Percentiles rank a stretch among this genome's conserved stretches.
Evolutionary conservation across 2,797 vertebrate genomes (phyloP).

Genomic region (Squalus acanthias): DNA sequence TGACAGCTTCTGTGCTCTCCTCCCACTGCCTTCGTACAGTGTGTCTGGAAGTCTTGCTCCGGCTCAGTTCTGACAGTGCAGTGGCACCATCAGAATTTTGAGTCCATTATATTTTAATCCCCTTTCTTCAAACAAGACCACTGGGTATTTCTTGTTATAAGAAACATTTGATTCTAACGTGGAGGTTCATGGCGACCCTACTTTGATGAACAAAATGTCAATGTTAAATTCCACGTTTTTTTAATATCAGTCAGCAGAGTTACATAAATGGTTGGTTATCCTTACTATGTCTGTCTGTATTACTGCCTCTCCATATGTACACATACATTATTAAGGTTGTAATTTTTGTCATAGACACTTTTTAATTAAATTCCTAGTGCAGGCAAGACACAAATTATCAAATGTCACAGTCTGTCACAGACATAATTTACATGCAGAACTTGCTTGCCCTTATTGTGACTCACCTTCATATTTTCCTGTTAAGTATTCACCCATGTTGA

Average conservation of each 20-base stretch:
- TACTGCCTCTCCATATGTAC: background rate
- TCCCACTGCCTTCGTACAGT: background rate
- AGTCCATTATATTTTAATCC: too few species aligned
- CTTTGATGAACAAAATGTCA: background rate
- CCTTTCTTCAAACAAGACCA: too few species aligned
- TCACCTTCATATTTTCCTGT: constrained; percentile 20
- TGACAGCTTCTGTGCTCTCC: background rate
- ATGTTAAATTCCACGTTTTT: background rate
- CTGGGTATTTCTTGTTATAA: too few species aligned
- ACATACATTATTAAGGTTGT: background rate
- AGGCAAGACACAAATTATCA: constrained; percentile 4
- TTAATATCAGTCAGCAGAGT: background rate
- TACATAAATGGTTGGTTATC: background rate
- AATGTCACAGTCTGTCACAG: constrained; percentile 26
- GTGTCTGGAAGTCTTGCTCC: too few species aligned
- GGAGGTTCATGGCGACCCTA: background rate
- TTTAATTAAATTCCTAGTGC: constrained; percentile 28
- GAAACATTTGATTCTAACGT: too few species aligned
- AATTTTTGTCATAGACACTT: background rate
- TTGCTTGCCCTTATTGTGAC: constrained; percentile 9
- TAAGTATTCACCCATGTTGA: constrained; percentile 3
- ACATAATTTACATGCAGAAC: constrained; percentile 6
- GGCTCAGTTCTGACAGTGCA: too few species aligned
- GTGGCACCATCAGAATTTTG: too few species aligned
- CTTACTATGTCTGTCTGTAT: background rate